phyloP scores from a whole-genome alignment of 2,888 invertebrate species.

The Psylliodes chrysocephalus region DNA sequence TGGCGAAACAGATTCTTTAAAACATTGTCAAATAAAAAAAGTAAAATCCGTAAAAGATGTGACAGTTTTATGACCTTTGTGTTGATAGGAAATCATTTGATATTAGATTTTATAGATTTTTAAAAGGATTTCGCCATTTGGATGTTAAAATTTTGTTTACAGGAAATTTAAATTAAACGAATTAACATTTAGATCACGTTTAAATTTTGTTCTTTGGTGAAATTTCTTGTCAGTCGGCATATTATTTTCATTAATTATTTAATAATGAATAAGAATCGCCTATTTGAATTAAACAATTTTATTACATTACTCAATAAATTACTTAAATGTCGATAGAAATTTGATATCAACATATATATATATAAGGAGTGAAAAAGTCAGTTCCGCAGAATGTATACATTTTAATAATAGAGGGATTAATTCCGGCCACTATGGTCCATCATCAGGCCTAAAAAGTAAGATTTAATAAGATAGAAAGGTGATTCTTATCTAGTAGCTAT shows the following conservation, averaged over 20 bases:
- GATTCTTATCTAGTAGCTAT: no score
- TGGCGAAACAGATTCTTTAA: background rate
- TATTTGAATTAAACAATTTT: no score
- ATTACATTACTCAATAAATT: no score
- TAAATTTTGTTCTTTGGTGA: background rate
- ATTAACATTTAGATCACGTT: constrained; percentile 12
- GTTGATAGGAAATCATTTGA: constrained; percentile 5
- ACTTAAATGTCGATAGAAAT: no score
- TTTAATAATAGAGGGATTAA: no score
- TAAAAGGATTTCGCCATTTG: constrained; percentile 16
- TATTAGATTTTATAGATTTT: constrained; percentile 19
- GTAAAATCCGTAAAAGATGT: constrained; percentile 3
- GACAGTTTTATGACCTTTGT: constrained; percentile 9
- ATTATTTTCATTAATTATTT: background rate
- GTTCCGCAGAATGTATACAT: no score
- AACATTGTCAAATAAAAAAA: background rate
- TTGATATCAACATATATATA: no score
- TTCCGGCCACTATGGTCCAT: no score
- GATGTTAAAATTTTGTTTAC: background rate
- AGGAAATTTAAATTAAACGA: constrained; percentile 7
- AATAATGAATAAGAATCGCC: background rate
- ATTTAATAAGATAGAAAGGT: no score
- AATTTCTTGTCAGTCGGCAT: background rate
- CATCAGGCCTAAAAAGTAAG: no score
- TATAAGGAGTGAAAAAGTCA: no score